Conservation (phyloP, 2,888 invertebrate genomes). For the Andrena marginata region DNA sequence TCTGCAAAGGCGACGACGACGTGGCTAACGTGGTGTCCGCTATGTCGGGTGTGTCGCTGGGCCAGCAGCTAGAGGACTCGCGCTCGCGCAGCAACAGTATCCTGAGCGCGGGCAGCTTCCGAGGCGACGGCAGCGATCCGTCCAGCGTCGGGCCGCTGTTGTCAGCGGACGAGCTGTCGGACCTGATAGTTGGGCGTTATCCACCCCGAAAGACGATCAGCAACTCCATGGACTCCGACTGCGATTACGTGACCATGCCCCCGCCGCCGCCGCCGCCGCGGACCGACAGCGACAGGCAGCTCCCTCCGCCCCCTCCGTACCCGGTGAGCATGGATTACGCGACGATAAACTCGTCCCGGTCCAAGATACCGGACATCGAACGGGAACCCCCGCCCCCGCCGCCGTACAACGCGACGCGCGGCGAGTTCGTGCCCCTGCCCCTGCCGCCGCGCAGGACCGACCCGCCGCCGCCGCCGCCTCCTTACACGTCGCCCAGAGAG, state of each 20-base stretch:
- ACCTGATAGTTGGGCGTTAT: slow-evolving; percentile 93
- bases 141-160: slow-evolving; percentile 92
- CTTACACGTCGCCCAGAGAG: slow-evolving; percentile 85
- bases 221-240: slow-evolving; percentile 94
- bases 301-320: slow-evolving; percentile 86
- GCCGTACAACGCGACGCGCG: slow-evolving; percentile 87
- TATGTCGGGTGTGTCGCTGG: slow-evolving; percentile 60
- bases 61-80: slow-evolving; percentile 73
- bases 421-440: slow-evolving; percentile 87
- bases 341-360: slow-evolving; percentile 73
- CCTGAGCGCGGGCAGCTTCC: slow-evolving; percentile 93
- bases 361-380: slow-evolving; percentile 68
- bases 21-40: slow-evolving; percentile 52
- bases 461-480: slow-evolving; percentile 88
- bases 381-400: slow-evolving; percentile 89
- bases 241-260: slow-evolving; percentile 93
- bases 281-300: slow-evolving; percentile 87
- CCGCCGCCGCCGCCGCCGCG: slow-evolving; percentile 89
- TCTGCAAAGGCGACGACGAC: slow-evolving; percentile 81
- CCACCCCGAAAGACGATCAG: slow-evolving; percentile 92
- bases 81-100: slow-evolving; percentile 89
- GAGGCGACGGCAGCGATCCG: slow-evolving; percentile 96
- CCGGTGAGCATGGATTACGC: slow-evolving; percentile 78
- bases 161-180: slow-evolving; percentile 93
- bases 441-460: slow-evolving; percentile 88